Percentiles rank a stretch among this genome's conserved stretches.
Conservation (phyloP, 2,113 vertebrate species). For the Antennarius striatus region DNA sequence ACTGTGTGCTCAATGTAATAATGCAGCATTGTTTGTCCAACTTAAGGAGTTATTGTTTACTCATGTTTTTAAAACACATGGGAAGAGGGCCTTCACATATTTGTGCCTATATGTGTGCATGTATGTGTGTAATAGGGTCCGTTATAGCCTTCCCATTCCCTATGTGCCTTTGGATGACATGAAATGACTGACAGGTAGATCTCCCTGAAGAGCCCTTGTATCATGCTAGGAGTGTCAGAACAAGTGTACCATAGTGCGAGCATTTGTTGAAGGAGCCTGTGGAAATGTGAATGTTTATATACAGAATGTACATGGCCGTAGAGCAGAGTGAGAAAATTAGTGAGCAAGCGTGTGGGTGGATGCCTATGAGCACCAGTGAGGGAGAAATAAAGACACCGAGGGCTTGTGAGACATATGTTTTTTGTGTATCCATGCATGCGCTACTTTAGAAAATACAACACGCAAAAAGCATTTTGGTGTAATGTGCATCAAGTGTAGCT, state of each 20-base stretch:
- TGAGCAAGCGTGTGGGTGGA: background rate
- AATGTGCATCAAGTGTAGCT: slow-evolving; percentile 48
- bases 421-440: slow-evolving; percentile 35
- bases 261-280: slow-evolving; percentile 46
- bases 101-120: background rate
- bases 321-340: slow-evolving; percentile 9
- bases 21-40: slow-evolving; percentile 63
- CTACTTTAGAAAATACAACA: slow-evolving; percentile 29
- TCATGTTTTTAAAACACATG: slow-evolving; percentile 14
- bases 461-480: slow-evolving; percentile 63
- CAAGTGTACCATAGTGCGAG: slow-evolving; percentile 36
- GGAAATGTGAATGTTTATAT: slow-evolving; percentile 11
- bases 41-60: slow-evolving; percentile 50
- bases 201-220: slow-evolving; percentile 59
- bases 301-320: background rate
- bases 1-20: slow-evolving; percentile 50
- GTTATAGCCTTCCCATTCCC: slow-evolving; percentile 26
- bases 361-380: background rate
- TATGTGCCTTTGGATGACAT: slow-evolving; percentile 38
- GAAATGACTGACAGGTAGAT: slow-evolving; percentile 64
- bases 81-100: background rate
- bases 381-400: slow-evolving; percentile 1
- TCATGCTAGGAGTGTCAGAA: slow-evolving; percentile 64
- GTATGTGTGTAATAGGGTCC: slow-evolving; percentile 21
- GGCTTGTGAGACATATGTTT: slow-evolving; percentile 49